Evolutionary conservation across 2,797 vertebrate genomes (phyloP), one percentile per base, ranked within the genome.

Genomic region (Cichlasoma orientale): DNA sequence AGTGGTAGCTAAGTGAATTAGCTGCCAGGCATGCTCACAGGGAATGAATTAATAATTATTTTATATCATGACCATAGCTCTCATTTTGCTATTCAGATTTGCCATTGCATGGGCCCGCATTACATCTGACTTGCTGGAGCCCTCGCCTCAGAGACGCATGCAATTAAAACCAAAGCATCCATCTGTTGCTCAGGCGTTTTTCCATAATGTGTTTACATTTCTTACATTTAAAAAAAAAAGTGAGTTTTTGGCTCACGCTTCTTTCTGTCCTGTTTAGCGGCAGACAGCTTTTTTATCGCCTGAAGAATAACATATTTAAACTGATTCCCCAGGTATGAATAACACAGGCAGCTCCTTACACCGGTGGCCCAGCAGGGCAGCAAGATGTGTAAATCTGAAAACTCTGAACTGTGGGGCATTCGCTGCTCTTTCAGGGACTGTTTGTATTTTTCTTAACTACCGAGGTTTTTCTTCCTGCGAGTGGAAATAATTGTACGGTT

Each of bases 141-240:
- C 33, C 16, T n/a, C 38, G 27, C 56, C 75, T 74, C 69, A 19
- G 57, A 72, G 50, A 41, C 31, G 52, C 14, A 31, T 19, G 31
- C 61, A 70, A 78, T 82, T 72, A 85, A 81, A 79, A 68, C 31
- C 31, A 68, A 80, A 76, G 21, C 63, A 7, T 61, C 36, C 47
- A 29, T 69, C 52, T 77, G 80, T 47, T 63, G 36, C 41, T 27
- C 31, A 29, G 69, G 13, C 23, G 1, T 57, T 56, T 54, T n/a
- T 56, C 38, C 50, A 55, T 47, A 11, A 2, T 10, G 7, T 13
- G 25, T 79, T 80, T 50, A 29, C 7, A 10, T 76, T 66, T 86
- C 10, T 59, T 29, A 27, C 56, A 72, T 2, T 31, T 27, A 31
- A 33, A 36, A 36, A 23, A 23, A 14, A 58, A 72, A 55, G 56